Evolutionary conservation across 2,113 vertebrate species (phyloP), one percentile per base, ranked within the genome.

Genomic region (Myotis lucifugus): DNA sequence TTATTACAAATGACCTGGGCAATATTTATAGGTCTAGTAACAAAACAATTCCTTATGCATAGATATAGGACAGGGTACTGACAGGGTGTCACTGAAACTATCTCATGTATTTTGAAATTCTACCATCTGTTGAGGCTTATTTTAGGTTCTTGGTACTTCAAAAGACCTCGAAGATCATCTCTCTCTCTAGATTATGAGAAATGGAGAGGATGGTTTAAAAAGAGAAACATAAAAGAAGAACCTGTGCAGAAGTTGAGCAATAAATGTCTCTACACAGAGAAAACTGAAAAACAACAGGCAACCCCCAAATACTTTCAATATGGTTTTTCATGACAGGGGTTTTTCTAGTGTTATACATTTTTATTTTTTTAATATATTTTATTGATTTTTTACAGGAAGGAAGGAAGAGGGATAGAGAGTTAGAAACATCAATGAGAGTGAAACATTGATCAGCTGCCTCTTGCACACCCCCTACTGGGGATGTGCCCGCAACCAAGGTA

Each of bases 51-150:
- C 34, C 40, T 27, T 84, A 34, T 86, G 9, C 54, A 91, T 15
- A 46, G 61, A 42, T 42, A 50, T 66, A 42, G 48, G 34, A 50
- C 40, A 50, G 10, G 42, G 17, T 79, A 46, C 66, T 79, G 42
- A 69, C 23, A 5, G 32, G 10, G n/a, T 79, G 8, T 73, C 50
- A 78, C 11, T 52, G 76, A 73, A 96, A 83, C 3, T 6, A n/a
- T 88, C 32, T 84, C 13, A 88, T 3, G 4, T 93, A 56, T 85
- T 91, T 95, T 91, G 50, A 94, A 88, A 86, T 91, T 74, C 17
- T 84, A 18, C 32, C 17, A 64, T 72, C 14, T 70, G 11, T 93
- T 5, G 56, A 85, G 48, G 66, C 13, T 23, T 81, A 46, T 59
- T 93, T 81, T 74, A 74, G 21, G 9, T 88, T 88, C 34, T 32